A percentile compares a stretch with the other conserved stretches of the same genome.
Evolutionary conservation across 2,888 invertebrate genomes (phyloP).

Genomic region (Dermolepida albohirtum): DNA sequence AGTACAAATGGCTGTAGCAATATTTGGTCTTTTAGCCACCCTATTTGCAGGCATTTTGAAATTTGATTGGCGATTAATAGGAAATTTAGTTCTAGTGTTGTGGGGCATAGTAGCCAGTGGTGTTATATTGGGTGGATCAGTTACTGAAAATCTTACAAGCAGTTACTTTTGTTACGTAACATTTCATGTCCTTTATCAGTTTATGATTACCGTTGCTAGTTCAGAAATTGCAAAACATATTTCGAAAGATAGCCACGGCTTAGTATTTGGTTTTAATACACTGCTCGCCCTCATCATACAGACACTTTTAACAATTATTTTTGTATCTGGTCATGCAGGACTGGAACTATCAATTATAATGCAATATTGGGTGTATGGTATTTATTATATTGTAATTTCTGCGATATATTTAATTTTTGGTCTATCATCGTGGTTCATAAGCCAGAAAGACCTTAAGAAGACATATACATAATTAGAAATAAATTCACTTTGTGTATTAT

Average conservation of each 20-base stretch:
- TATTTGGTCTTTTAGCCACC: slow-evolving; percentile 74
- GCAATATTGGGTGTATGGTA: slow-evolving; percentile 80
- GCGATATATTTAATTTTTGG: slow-evolving; percentile 68
- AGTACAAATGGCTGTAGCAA: slow-evolving; percentile 82
- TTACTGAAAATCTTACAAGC: slow-evolving; percentile 66
- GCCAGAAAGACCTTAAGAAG: slow-evolving; percentile 54
- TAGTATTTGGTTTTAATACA: slow-evolving; percentile 92
- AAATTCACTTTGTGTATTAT: not conserved
- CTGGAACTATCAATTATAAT: slow-evolving; percentile 66
- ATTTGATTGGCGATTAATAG: slow-evolving; percentile 64
- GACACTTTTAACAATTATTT: slow-evolving; percentile 78
- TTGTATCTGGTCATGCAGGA: slow-evolving; percentile 66
- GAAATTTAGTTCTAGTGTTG: slow-evolving; percentile 65
- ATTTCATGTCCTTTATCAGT: slow-evolving; percentile 83
- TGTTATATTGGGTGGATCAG: slow-evolving; percentile 66
- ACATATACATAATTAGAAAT: slow-evolving; percentile 46
- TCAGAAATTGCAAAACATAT: slow-evolving; percentile 88
- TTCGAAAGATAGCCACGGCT: slow-evolving; percentile 85
- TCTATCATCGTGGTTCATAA: slow-evolving; percentile 57
- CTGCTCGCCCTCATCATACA: slow-evolving; percentile 83
- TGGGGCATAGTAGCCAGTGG: slow-evolving; percentile 69
- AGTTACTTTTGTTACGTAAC: slow-evolving; percentile 82
- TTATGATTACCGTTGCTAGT: slow-evolving; percentile 84
- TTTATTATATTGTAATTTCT: slow-evolving; percentile 74
- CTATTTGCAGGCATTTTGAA: slow-evolving; percentile 68